Percentiles rank a stretch among this genome's conserved stretches.
Evolutionary conservation across 2,113 vertebrate genomes (phyloP).

Genomic region (Pipra filicauda): DNA sequence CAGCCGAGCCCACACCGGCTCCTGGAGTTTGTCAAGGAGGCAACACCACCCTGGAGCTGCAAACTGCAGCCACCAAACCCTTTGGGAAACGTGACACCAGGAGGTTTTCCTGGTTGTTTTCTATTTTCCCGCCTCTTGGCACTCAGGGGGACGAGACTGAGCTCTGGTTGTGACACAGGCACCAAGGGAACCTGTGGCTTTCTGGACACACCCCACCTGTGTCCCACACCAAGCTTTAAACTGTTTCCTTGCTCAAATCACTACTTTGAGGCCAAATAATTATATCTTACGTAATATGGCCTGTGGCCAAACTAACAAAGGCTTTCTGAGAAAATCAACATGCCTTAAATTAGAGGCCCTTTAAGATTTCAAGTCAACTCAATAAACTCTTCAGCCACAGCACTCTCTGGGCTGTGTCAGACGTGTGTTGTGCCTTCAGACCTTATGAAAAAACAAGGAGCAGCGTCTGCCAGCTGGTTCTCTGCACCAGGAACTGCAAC

Average conservation of each 20-base stretch:
- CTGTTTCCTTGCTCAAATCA: not conserved
- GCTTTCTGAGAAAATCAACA: not conserved
- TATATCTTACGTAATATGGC: not conserved
- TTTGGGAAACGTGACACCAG: not conserved
- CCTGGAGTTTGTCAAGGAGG: not conserved
- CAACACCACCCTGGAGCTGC: not conserved
- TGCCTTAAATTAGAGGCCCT: not conserved
- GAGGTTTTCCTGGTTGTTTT: not conserved
- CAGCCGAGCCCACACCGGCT: rapidly evolving
- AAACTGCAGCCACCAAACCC: not conserved
- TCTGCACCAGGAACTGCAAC: not conserved
- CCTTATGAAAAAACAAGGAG: not conserved
- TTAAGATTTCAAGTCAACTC: not conserved
- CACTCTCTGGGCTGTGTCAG: not conserved
- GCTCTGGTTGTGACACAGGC: not conserved
- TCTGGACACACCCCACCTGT: not conserved
- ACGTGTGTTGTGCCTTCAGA: not conserved
- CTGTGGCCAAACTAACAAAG: not conserved
- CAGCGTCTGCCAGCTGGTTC: not conserved
- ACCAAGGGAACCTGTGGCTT: not conserved
- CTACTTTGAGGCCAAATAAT: not conserved
- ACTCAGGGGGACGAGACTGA: not conserved
- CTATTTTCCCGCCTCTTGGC: not conserved
- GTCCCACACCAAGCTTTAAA: not conserved
- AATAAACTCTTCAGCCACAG: not conserved